phyloP scores from a whole-genome alignment of 2,113 vertebrate genomes.

The Amphiprion ocellaris region DNA sequence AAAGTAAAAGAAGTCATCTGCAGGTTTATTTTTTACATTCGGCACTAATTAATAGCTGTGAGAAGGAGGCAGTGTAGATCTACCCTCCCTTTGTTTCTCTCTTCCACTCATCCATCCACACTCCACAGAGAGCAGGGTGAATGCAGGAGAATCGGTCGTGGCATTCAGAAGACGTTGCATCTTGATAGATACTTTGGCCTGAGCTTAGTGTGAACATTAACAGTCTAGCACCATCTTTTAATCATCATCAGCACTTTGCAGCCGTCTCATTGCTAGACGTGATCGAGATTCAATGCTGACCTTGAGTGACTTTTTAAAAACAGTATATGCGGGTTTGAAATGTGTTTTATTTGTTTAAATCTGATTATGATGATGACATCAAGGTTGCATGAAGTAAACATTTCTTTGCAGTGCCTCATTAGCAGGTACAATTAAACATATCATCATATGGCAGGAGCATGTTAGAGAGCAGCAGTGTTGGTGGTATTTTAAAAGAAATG shows the following conservation, averaged over 20 bases:
- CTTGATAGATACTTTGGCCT: constrained; percentile 19
- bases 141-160: constrained; percentile 32
- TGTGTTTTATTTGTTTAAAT: background rate
- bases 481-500: no score
- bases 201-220: constrained; percentile 6
- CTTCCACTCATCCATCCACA: background rate
- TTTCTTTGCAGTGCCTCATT: background rate
- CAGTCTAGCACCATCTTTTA: background rate
- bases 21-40: constrained; percentile 29
- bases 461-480: no score
- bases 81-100: background rate
- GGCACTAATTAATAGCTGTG: constrained; percentile 47
- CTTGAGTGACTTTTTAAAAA: background rate
- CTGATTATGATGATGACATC: background rate
- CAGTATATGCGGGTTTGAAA: background rate
- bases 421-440: no score
- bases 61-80: background rate
- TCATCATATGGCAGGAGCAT: no score
- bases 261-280: background rate
- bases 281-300: background rate
- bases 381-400: background rate
- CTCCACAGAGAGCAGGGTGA: background rate
- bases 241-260: constrained; percentile 5
- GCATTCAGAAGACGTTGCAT: constrained; percentile 21
- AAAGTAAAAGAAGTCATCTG: background rate